phyloP scores from a whole-genome alignment of 2,113 vertebrate genomes.

The Polypterus bichir region DNA sequence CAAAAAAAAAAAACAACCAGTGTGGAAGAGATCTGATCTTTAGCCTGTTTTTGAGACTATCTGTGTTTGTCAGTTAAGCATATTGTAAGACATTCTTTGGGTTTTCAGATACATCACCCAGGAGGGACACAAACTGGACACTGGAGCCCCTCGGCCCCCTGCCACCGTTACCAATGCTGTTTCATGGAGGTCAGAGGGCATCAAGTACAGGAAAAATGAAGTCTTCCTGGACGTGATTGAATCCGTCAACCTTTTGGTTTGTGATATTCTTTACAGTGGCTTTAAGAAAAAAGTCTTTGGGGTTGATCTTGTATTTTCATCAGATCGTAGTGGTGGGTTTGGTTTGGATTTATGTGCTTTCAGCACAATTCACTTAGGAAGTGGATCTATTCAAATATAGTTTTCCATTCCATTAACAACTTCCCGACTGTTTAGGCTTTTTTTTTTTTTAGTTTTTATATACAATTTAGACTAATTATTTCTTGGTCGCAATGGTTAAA shows the following conservation, averaged over 20 bases:
- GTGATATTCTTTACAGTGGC: constrained; percentile 8
- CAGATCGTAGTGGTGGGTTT: too few species aligned
- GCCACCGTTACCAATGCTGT: constrained; percentile 95
- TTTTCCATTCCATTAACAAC: too few species aligned
- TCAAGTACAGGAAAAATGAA: constrained; percentile 97
- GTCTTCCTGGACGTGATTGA: constrained; percentile 98
- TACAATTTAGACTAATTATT: too few species aligned
- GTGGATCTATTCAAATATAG: too few species aligned
- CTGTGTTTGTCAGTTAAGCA: background rate
- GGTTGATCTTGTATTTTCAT: too few species aligned
- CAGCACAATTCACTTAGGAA: too few species aligned
- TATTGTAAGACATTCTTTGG: background rate
- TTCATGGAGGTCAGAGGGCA: constrained; percentile 95
- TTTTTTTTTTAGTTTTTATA: too few species aligned
- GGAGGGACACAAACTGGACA: constrained; percentile 96
- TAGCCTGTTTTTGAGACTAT: background rate
- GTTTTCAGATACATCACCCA: constrained; percentile 86
- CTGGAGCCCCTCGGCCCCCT: constrained; percentile 86
- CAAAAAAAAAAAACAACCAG: too few species aligned
- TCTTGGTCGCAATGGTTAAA: too few species aligned
- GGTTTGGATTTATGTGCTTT: too few species aligned
- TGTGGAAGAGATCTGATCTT: background rate
- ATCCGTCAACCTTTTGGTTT: constrained; percentile 93
- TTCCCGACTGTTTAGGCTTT: too few species aligned
- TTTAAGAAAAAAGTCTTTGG: too few species aligned